These are phyloP conservation scores for Carettochelys insculpta DNA, from an alignment of 2,113 vertebrate genomes.

Conservation along the genomic window DNA sequence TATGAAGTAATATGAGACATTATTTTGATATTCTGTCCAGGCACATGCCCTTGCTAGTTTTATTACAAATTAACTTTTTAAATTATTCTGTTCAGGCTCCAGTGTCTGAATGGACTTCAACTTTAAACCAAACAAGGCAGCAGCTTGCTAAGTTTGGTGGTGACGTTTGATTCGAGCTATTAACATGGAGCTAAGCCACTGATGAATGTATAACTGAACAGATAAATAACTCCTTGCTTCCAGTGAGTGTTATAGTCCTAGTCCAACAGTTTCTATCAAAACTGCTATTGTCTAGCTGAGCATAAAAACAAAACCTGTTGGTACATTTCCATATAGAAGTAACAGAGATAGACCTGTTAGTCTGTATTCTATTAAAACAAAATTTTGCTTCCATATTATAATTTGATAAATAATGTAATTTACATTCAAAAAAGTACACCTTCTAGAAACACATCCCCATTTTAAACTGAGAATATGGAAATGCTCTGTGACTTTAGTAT, in stretches of 20 bases:
- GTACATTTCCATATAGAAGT: background rate
- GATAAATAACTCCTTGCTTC: conserved; percentile 28
- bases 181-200: conserved; percentile 50
- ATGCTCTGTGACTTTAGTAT: background rate
- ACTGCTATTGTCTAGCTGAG: background rate
- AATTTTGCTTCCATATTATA: no score
- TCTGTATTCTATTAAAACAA: no score
- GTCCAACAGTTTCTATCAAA: background rate
- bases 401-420: background rate
- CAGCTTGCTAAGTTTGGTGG: conserved; percentile 59
- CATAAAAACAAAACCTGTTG: background rate
- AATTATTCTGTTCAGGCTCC: conserved; percentile 54
- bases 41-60: conserved; percentile 30
- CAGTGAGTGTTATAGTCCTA: background rate
- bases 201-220: conserved; percentile 43
- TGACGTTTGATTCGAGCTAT: conserved; percentile 56
- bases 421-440: background rate
- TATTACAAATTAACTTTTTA: conserved; percentile 59
- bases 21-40: conserved; percentile 16
- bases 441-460: conserved; percentile 5
- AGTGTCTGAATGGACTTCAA: conserved; percentile 69
- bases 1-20: background rate
- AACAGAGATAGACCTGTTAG: no score
- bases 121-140: conserved; percentile 72
- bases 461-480: background rate